Evolutionary conservation across 1,140 invertebrate genomes (phyloP).

Genomic region (Plutomurus gul): DNA sequence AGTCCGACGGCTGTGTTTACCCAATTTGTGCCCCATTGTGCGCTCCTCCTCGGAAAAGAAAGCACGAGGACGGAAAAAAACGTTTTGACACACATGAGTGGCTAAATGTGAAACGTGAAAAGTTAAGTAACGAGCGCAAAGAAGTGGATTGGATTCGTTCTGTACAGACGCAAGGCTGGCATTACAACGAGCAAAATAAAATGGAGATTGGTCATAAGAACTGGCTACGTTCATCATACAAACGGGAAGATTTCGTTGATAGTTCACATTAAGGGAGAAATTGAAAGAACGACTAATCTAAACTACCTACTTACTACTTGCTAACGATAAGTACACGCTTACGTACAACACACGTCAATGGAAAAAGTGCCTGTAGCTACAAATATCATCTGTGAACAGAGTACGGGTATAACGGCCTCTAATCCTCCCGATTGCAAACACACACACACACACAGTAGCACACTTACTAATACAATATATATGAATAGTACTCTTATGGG

Average conservation of each 20-base stretch:
- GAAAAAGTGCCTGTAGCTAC: too few species aligned
- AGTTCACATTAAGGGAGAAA: background rate
- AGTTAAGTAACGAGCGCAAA: background rate
- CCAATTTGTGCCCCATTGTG: background rate
- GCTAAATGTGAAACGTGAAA: conserved; percentile 13
- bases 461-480: background rate
- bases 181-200: background rate
- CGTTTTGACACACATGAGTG: conserved; percentile 5
- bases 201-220: background rate
- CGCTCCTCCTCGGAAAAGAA: background rate
- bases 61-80: background rate
- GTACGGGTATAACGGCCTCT: too few species aligned
- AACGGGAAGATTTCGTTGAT: background rate
- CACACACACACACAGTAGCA: background rate
- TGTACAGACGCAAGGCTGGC: background rate
- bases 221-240: background rate
- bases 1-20: too few species aligned
- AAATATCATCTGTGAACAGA: too few species aligned
- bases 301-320: background rate
- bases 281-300: background rate
- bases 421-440: too few species aligned
- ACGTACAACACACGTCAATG: too few species aligned
- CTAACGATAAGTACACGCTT: background rate
- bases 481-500: background rate
- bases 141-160: background rate